Base-by-base conservation (phyloP, 2,888 invertebrate genomes). In the Drosophila kuntzei region DNA sequence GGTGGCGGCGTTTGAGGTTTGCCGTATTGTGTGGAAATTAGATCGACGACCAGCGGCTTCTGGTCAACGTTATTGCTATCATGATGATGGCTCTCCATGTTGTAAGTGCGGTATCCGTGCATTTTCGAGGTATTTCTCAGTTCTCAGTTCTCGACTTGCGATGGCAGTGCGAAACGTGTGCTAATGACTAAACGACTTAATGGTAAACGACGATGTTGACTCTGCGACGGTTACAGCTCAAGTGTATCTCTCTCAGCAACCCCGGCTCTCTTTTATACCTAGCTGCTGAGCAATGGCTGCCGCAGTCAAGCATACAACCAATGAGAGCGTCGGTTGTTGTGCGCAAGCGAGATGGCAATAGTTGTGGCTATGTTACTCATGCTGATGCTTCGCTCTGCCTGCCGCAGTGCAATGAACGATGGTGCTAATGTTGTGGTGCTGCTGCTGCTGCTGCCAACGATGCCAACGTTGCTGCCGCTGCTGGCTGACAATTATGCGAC, bases 21-120 rank as follows among this genome's bases (percentile, higher is more conserved):
- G 64, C 90, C 92, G 84, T 94, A 94, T 81, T 94, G 94, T 9
- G 94, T 93, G 14, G 94, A 94, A 55, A 94, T 93, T 50, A 95
- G 91, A 79, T 95, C 95, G 70, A 94, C 93, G 8, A 95, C 94
- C 59, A 94, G 93, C 2, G 94, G 93, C 58, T 91, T 93, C 73
- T 92, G 92, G 50, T 91, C 93, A 67, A 86, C 82, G 32, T 67
- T 22, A 22, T 54, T 77, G 75, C 51, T 67, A n/a, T 76, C 72
- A 20, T 87, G 86, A 55, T 79, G 80, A 67, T 86, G 87, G 66
- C 69, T 88, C 66, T 93, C 93, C 81, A 92, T 89, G 53, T 89
- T 90, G 81, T 93, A 93, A 67, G 91, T 91, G 71, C 92, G 82
- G 79, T 92, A 93, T 90, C 92, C 93, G 87, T 93, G 93, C 93